Conservation (phyloP, 2,797 vertebrate species). For the Nyctibius grandis region DNA sequence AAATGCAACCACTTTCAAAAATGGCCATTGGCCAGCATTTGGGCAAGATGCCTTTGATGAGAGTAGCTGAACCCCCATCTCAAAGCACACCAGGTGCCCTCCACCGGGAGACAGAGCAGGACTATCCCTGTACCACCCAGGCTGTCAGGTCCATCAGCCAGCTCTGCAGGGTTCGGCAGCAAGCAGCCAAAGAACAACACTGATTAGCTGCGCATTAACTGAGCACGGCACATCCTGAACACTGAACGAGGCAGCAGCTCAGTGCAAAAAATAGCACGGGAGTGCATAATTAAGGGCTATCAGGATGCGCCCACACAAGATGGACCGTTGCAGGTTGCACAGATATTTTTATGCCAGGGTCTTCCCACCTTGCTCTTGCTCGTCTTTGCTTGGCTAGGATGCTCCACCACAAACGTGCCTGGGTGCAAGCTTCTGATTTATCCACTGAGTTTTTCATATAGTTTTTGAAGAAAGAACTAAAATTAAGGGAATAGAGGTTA, state of each 20-base stretch:
- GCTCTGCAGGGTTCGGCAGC: background rate
- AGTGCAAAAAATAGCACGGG: background rate
- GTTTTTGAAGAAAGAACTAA: background rate
- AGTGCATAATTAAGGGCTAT: background rate
- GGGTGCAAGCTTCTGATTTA: accelerated
- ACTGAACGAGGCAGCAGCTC: background rate
- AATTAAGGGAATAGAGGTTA: background rate
- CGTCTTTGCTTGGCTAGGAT: background rate
- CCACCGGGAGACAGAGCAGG: background rate
- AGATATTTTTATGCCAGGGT: conserved; percentile 13
- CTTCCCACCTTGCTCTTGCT: background rate
- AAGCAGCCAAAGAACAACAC: background rate
- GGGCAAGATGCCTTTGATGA: background rate
- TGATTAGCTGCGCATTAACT: conserved; percentile 56
- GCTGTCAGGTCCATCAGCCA: background rate
- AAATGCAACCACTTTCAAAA: background rate
- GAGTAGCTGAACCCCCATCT: background rate
- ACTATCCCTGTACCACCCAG: background rate
- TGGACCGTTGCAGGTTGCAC: background rate
- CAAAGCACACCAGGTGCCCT: background rate
- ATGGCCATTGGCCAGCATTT: accelerated
- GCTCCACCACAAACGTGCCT: background rate
- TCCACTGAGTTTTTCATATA: background rate
- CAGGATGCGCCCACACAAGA: background rate
- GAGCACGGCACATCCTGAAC: conserved; percentile 30